Percentiles rank a stretch among this genome's conserved stretches.
These are phyloP conservation scores for Lucinisca nassula DNA, from an alignment of 2,888 invertebrate species.

Conservation along the genomic window DNA sequence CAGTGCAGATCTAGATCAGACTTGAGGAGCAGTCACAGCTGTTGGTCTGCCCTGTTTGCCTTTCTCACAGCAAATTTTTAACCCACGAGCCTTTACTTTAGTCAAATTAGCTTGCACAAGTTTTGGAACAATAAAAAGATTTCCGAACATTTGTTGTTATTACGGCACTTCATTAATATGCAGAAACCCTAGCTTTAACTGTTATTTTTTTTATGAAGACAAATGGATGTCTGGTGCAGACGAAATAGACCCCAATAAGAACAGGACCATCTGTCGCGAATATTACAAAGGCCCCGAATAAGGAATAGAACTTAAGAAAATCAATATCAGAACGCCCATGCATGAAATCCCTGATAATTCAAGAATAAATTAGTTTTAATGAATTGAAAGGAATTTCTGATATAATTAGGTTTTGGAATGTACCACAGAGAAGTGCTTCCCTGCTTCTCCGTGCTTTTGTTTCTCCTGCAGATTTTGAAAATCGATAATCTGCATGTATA, in stretches of 20 bases:
- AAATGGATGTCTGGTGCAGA: background rate
- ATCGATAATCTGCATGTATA: background rate
- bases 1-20: too few species aligned
- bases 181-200: background rate
- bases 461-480: background rate
- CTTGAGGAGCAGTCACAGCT: too few species aligned
- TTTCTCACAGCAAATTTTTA: too few species aligned
- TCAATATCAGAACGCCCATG: slow-evolving; percentile 4
- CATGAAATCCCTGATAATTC: slow-evolving; percentile 13
- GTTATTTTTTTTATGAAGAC: slow-evolving; percentile 8
- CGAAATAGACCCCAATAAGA: slow-evolving; percentile 3
- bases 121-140: too few species aligned
- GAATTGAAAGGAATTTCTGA: slow-evolving; percentile 19
- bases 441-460: background rate
- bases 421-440: background rate
- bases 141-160: too few species aligned
- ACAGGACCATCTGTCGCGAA: background rate
- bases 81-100: too few species aligned
- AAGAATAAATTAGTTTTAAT: slow-evolving; percentile 17
- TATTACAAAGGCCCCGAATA: slow-evolving; percentile 7
- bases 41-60: too few species aligned
- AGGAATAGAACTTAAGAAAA: background rate
- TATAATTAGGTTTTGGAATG: slow-evolving; percentile 17
- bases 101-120: too few species aligned
- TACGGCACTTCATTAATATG: slow-evolving; percentile 16